Evolutionary conservation across 2,888 invertebrate genomes (phyloP).

Genomic region (Allygus modestus): DNA sequence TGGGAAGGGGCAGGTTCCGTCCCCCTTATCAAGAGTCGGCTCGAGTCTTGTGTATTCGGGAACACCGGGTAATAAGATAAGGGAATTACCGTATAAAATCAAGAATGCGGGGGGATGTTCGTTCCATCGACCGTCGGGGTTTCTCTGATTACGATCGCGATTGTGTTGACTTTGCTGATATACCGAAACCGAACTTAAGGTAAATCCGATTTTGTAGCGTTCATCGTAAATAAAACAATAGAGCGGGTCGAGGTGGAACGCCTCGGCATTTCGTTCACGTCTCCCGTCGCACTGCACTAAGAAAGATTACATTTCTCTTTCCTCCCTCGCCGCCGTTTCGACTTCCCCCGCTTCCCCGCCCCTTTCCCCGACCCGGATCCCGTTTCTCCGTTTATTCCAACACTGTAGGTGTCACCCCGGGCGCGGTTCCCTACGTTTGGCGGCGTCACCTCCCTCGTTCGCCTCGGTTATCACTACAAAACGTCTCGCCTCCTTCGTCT

Average conservation of each 20-base stretch:
- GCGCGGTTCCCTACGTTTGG: no score
- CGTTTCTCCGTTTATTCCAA: no score
- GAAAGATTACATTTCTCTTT: constrained; percentile 58
- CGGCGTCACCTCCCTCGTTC: no score
- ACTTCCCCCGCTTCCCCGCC: background rate
- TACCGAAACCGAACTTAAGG: constrained; percentile 56
- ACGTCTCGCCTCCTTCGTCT: no score
- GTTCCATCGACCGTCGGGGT: constrained; percentile 28
- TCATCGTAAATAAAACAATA: constrained; percentile 61
- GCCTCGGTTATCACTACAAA: no score
- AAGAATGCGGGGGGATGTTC: constrained; percentile 8
- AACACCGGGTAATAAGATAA: constrained; percentile 40
- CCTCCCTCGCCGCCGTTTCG: constrained; percentile 12
- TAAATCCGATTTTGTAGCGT: constrained; percentile 57
- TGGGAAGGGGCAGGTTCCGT: background rate
- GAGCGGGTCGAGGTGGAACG: background rate
- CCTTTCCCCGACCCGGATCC: constrained; percentile 16
- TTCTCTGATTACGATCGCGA: constrained; percentile 40
- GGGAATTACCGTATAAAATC: constrained; percentile 50
- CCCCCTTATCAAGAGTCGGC: constrained; percentile 20
- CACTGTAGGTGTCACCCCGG: constrained; percentile 42
- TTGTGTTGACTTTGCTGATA: constrained; percentile 58
- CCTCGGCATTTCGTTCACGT: constrained; percentile 58
- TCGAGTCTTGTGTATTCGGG: constrained; percentile 1
- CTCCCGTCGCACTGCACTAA: constrained; percentile 53